Conservation (phyloP, 2,888 invertebrate species). For the Prenolepis imparis region DNA sequence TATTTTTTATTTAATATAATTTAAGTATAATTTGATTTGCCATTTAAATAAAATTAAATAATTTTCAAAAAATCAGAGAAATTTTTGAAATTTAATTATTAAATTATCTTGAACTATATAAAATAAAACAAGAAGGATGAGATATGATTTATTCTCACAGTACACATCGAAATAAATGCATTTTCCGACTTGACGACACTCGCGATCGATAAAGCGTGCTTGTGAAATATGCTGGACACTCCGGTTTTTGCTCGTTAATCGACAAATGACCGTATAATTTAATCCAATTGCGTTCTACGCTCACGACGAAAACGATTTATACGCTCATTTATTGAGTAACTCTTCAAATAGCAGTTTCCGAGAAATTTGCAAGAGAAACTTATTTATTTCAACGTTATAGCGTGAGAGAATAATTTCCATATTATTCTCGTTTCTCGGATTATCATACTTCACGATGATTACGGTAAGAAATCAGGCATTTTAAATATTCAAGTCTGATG, state of each 20-base stretch:
- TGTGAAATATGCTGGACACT: constrained; percentile 23
- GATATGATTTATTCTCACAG: constrained; percentile 11
- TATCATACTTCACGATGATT: neutral
- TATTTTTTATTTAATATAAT: neutral
- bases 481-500: constrained; percentile 12
- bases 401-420: constrained; percentile 11
- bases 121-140: neutral
- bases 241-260: constrained; percentile 45
- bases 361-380: constrained; percentile 23
- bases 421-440: constrained; percentile 1
- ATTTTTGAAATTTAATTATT: neutral
- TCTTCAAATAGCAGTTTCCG: neutral
- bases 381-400: constrained; percentile 21
- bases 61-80: neutral
- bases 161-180: neutral
- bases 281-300: constrained; percentile 19
- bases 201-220: constrained; percentile 3
- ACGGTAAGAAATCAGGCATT: neutral
- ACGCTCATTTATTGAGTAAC: constrained; percentile 24
- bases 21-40: neutral
- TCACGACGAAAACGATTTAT: constrained; percentile 31
- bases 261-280: constrained; percentile 43
- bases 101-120: neutral
- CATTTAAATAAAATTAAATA: neutral
- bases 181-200: constrained; percentile 26